Base-by-base conservation (phyloP, 2,113 vertebrate genomes). In the Brachyhypopomus gauderio region DNA sequence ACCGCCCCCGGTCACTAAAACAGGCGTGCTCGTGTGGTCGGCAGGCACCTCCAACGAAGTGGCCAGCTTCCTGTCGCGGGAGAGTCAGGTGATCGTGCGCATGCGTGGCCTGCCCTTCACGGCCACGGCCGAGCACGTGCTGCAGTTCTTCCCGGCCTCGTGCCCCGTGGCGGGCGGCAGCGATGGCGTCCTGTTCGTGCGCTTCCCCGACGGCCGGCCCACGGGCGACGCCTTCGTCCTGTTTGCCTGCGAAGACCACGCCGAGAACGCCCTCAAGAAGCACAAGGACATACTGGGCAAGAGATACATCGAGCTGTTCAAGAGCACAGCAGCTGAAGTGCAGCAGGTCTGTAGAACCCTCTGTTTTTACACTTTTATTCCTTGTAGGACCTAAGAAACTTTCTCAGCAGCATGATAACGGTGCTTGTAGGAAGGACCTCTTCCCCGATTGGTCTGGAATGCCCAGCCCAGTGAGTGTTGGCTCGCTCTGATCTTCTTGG, bases 281-380 rank as follows among this genome's bases (percentile, higher is more conserved):
- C 97, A 99, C 93, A 98, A 98, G 89, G 95, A 97, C 88, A 97
- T 96, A 85, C 93, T 99, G 83, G 97, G 97, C 58, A 98, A 96
- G 83, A 93, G 97, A 89, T 99, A 99, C 86, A 98, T 99, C 1
- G 97, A 99, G 91, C 92, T 99, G 85, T 99, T 99, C 89, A 95
- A 96, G 88, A 99, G 97, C 88, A 99, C 97, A 0, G 97, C 97
- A 8, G 97, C 97, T 1, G 97, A 98, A 84, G 96, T 99, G 66
- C 97, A 98, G 84, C 97, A 99, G 96, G 97, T 99, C 16, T 34
- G 80, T 81, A 25, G 8, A 59, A 69, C 59, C 36, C 25, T 52
- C 2, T 14, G 12, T 14, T 52, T 30, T 30, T 30, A 3, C 9
- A 14, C 20, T 19, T 60, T 60, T 1, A 60, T 60, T 60, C 20